These are phyloP conservation scores for Elephantulus edwardii DNA, from an alignment of 2,113 vertebrate genomes.

Conservation along the genomic window DNA sequence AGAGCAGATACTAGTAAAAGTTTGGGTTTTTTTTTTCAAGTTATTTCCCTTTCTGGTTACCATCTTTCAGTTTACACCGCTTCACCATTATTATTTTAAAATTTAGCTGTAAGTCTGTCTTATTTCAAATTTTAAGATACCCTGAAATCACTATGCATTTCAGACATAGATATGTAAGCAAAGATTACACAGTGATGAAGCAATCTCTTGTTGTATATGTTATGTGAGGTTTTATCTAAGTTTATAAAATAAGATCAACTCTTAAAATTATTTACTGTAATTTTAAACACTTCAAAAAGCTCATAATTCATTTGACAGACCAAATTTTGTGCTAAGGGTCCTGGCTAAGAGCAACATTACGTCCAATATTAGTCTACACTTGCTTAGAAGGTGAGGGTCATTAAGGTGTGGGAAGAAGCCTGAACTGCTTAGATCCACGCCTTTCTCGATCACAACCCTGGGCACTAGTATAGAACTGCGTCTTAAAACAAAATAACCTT, in stretches of 20 bases:
- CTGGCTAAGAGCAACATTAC: not conserved
- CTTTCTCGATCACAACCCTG: not conserved
- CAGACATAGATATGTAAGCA: not conserved
- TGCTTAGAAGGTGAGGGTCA: too few species aligned
- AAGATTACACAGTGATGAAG: not conserved
- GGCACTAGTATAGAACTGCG: not conserved
- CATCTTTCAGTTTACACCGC: not conserved
- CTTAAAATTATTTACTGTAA: not conserved
- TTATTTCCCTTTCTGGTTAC: not conserved
- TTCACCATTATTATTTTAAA: not conserved
- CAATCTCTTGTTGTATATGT: not conserved
- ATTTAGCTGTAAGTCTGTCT: not conserved
- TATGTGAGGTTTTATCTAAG: not conserved
- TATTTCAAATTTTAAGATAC: not conserved
- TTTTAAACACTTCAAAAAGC: not conserved
- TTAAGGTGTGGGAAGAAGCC: accelerated
- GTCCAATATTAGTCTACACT: not conserved
- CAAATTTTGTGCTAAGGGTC: not conserved
- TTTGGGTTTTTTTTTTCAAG: not conserved
- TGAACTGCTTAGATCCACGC: not conserved
- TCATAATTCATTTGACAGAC: not conserved
- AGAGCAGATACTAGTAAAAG: not conserved
- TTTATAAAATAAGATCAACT: slow-evolving; percentile 20
- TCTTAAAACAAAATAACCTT: not conserved
- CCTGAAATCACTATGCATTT: not conserved